Evolutionary conservation across 1,140 invertebrate genomes (phyloP), one percentile per base, ranked within the genome.

Genomic region (Marisa cornuarietis): DNA sequence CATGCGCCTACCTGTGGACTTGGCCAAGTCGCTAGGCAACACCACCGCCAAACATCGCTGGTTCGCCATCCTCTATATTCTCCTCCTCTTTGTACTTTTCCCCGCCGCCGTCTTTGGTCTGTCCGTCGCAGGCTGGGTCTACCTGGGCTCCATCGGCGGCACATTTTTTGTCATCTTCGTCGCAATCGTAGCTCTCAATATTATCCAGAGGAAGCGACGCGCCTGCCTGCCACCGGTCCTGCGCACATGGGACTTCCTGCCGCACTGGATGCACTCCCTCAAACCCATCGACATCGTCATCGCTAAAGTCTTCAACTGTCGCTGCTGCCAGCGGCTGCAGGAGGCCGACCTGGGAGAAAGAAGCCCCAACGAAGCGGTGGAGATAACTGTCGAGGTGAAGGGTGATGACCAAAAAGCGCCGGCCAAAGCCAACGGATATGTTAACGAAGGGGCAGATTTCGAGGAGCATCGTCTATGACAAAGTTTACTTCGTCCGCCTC

Each of bases 11-110:
- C 94, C 94, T 1, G 91, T 94, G 8, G 79, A 78, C 14, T 81
- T 93, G 78, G 92, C 93, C 4, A 91, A 91, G 81, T 86, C 90
- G n/a, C 86, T 94, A 5, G 92, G 93, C 18, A 85, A 88, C 11
- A 88, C 88, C 20, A 93, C 93, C 14, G 91, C 92, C 10, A 90
- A 91, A 79, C 92, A 93, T 82, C 86, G 92, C 42, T 93, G 93
- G 93, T 94, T 94, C 86, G 91, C 93, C 8, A 79, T 93, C 10
- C 66, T 92, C 8, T 94, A 94, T 84, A 84, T 94, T n/a, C 51
- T 93, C 5, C 14, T 91, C 5, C 90, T 93, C 83, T 94, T 94
- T 82, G 80, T 93, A 51, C 7, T 93, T 0, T 68, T 94, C 2
- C 94, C 93, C 86, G 18, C 79, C 10, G 62, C 90, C 5, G 87